A percentile compares a stretch with the other conserved stretches of the same genome.
These are phyloP conservation scores for Eupithecia subfuscata DNA, from an alignment of 2,888 invertebrate species.

Conservation along the genomic window DNA sequence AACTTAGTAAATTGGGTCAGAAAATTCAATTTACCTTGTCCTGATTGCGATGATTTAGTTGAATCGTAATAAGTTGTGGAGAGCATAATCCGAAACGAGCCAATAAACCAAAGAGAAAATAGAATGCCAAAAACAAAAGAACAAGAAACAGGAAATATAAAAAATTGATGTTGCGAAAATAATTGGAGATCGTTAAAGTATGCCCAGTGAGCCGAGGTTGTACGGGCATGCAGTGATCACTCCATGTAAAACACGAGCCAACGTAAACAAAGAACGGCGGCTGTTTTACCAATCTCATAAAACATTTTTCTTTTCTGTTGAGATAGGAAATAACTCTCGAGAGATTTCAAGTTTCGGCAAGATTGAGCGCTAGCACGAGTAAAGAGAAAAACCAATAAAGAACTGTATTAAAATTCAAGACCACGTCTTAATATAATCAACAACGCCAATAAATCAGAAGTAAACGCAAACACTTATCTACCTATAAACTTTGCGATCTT, in stretches of 20 bases:
- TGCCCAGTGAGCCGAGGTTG: conserved; percentile 23
- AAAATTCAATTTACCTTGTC: conserved; percentile 20
- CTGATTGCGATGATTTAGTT: conserved; percentile 19
- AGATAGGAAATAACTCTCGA: conserved; percentile 21
- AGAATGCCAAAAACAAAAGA: conserved; percentile 49
- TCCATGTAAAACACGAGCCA: conserved; percentile 2
- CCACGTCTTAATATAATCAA: conserved; percentile 36
- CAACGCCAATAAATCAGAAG: conserved; percentile 41
- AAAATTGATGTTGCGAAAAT: conserved; percentile 60
- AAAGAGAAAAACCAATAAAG: conserved; percentile 27
- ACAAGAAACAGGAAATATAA: conserved; percentile 54
- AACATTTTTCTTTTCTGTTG: conserved; percentile 19
- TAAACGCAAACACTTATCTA: conserved; percentile 39
- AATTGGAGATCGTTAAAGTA: conserved; percentile 59
- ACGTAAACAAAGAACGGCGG: conserved; percentile 7
- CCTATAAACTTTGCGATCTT: conserved; percentile 40
- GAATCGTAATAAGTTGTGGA: conserved; percentile 18
- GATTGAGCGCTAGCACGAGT: conserved; percentile 13
- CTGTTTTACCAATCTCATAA: conserved; percentile 10
- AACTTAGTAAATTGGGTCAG: conserved; percentile 11
- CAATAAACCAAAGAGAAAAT: conserved; percentile 41
- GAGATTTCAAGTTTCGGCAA: conserved; percentile 23
- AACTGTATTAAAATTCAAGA: conserved; percentile 26
- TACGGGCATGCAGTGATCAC: neutral
- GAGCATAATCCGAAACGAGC: conserved; percentile 36